Evolutionary conservation across 2,113 vertebrate species (phyloP).

Genomic region (Monarcha castaneiventris): DNA sequence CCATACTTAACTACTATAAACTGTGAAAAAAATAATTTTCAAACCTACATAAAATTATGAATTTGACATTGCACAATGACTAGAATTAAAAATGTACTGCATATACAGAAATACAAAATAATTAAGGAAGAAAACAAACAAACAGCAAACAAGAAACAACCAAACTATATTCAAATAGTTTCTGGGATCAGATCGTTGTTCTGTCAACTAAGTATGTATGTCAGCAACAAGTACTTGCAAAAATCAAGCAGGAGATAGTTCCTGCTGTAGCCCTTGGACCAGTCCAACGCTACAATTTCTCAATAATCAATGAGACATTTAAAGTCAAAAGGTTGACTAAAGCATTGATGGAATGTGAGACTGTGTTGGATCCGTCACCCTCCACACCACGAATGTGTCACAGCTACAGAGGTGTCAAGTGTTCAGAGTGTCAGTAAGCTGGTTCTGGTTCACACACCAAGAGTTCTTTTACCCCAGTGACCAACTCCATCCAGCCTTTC

Average conservation of each 20-base stretch:
- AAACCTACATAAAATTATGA: not conserved
- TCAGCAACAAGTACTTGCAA: not conserved
- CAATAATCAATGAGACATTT: not conserved
- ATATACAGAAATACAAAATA: not conserved
- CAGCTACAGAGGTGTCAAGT: not conserved
- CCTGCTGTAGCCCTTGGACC: not conserved
- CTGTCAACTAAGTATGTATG: not conserved
- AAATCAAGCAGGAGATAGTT: not conserved
- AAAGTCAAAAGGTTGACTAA: not conserved
- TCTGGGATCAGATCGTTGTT: not conserved
- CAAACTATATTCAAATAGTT: not conserved
- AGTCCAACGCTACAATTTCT: not conserved
- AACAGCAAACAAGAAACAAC: not conserved
- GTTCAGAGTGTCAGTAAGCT: not conserved
- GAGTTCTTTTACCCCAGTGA: not conserved
- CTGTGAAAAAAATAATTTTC: not conserved
- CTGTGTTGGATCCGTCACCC: not conserved
- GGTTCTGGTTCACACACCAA: not conserved
- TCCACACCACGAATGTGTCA: not conserved
- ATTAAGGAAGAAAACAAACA: not conserved
- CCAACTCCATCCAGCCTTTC: not conserved
- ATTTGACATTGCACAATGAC: not conserved
- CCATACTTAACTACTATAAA: not conserved
- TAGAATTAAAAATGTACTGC: not conserved
- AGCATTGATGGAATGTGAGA: not conserved